Evolutionary conservation across 2,888 invertebrate genomes (phyloP).

Genomic region (Drosophila prostipennis): DNA sequence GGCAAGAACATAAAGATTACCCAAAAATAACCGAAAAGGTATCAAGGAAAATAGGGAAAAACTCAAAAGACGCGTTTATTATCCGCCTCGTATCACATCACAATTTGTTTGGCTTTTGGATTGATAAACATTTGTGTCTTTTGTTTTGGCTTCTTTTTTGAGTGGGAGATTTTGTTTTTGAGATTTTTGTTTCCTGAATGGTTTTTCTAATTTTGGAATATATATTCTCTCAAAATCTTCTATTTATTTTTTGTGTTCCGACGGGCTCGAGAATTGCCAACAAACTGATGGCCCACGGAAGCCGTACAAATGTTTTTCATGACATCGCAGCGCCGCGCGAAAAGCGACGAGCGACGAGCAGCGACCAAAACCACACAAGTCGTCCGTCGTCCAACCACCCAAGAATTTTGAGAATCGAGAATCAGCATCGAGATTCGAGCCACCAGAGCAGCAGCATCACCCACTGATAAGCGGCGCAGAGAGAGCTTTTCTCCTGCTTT

Average conservation of each 20-base stretch:
- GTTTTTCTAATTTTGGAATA: constrained; percentile 11
- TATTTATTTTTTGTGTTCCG: constrained; percentile 64
- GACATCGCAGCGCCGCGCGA: constrained; percentile 52
- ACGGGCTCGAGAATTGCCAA: constrained; percentile 80
- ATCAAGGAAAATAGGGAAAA: constrained; percentile 27
- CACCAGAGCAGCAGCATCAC: constrained; percentile 26
- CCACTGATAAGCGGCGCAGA: constrained; percentile 44
- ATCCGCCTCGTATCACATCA: constrained; percentile 67
- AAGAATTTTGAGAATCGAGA: constrained; percentile 19
- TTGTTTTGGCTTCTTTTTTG: constrained; percentile 6
- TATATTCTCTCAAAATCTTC: not conserved
- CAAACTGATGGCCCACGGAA: constrained; percentile 81
- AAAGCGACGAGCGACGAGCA: constrained; percentile 35
- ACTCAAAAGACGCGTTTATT: constrained; percentile 64
- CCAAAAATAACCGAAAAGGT: constrained; percentile 24
- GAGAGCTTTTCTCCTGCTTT: constrained; percentile 31
- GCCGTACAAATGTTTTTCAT: constrained; percentile 74
- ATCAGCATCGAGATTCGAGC: constrained; percentile 6
- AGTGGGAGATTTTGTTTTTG: not conserved
- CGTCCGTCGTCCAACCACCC: constrained; percentile 24
- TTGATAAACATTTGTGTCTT: constrained; percentile 50
- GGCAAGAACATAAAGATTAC: constrained; percentile 30
- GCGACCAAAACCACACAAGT: constrained; percentile 37
- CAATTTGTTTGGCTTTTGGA: constrained; percentile 39
- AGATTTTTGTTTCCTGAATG: not conserved